These are phyloP conservation scores for Sinocyclocheilus anshuiensis DNA, from an alignment of 2,113 vertebrate genomes.

Conservation along the genomic window DNA sequence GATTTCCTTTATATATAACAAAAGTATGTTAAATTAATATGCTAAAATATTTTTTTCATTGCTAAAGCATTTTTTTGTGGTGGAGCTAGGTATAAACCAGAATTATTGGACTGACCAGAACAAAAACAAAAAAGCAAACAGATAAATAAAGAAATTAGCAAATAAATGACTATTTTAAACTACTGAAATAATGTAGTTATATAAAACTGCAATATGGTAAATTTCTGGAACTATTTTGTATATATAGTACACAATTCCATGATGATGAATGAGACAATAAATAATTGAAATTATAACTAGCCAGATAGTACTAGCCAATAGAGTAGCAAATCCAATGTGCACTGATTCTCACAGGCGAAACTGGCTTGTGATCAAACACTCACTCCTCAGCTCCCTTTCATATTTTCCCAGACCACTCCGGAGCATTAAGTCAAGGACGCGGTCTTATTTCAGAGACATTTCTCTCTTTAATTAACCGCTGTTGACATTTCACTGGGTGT, in stretches of 20 bases:
- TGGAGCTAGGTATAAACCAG: background rate
- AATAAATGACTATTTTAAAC: background rate
- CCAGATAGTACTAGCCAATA: no score
- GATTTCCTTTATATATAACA: background rate
- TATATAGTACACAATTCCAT: background rate
- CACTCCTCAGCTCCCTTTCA: slow-evolving; percentile 44
- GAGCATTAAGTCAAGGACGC: slow-evolving; percentile 58
- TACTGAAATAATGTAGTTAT: no score
- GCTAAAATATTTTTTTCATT: background rate
- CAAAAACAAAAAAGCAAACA: background rate
- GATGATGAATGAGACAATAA: background rate
- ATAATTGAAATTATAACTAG: background rate
- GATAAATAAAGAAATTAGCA: background rate
- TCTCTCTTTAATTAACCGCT: slow-evolving; percentile 38
- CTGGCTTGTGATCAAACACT: slow-evolving; percentile 32
- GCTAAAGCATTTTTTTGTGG: background rate
- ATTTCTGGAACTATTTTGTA: background rate
- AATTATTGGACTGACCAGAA: background rate
- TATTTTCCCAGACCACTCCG: slow-evolving; percentile 46
- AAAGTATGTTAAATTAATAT: no score
- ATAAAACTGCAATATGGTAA: no score
- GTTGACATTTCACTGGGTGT: slow-evolving; percentile 32
- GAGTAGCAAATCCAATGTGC: background rate
- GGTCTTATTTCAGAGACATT: slow-evolving; percentile 28
- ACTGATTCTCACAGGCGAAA: background rate